phyloP scores from a whole-genome alignment of 2,888 invertebrate species.

The Chrysomela aeneicollis region DNA sequence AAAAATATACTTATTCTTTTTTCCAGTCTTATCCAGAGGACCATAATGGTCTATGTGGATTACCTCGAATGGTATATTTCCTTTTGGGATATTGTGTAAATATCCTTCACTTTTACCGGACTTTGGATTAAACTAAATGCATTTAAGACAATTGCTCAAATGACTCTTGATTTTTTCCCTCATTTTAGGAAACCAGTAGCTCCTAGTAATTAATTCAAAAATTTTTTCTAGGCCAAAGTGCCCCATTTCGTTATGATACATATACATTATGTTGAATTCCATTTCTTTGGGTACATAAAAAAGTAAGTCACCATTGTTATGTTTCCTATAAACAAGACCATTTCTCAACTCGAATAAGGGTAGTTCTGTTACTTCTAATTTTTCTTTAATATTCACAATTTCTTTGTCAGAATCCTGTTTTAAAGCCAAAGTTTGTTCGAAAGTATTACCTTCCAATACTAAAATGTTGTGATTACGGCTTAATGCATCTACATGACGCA shows the following conservation, averaged over 20 bases:
- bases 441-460: no score
- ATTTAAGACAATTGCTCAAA: constrained; percentile 48
- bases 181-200: constrained; percentile 53
- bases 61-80: constrained; percentile 43
- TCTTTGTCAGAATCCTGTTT: no score
- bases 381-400: no score
- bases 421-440: no score
- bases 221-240: constrained; percentile 52
- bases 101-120: constrained; percentile 45
- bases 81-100: constrained; percentile 47
- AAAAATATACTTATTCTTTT: constrained; percentile 39
- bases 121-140: constrained; percentile 41
- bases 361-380: no score
- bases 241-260: constrained; percentile 47
- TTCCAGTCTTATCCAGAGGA: constrained; percentile 35
- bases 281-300: constrained; percentile 42
- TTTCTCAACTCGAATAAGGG: no score
- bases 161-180: constrained; percentile 42
- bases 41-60: constrained; percentile 34
- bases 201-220: constrained; percentile 40
- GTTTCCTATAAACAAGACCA: constrained; percentile 27
- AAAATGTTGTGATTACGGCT: no score
- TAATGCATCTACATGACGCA: no score
- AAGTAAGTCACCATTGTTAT: constrained; percentile 2
- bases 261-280: constrained; percentile 39